Base-by-base conservation (phyloP, 1,140 invertebrate species). In the Belonocnema kinseyi region DNA sequence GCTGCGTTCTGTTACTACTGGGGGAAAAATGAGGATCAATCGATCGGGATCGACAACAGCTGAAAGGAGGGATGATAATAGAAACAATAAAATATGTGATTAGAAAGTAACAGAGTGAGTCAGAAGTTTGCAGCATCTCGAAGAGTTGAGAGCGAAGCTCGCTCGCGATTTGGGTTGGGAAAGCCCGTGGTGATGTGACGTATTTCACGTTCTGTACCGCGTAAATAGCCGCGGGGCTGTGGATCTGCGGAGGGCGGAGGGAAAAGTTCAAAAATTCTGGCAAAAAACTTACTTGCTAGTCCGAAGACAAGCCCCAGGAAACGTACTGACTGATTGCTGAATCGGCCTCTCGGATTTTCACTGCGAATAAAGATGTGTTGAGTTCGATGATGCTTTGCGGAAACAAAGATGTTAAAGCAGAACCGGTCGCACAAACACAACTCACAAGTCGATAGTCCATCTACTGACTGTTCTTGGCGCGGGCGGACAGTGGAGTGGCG, bases 201-300 rank as follows among this genome's bases (percentile, higher is more conserved):
- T 66, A 66, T 46, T 66, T 66, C 61, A 66, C 26, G 61, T 33
- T 33, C 26, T 33, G 40, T 66, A 66, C 61, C 61, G 61, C 61
- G 61, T 66, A 66, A 66, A 66, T 66, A 66, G 33, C 61, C 61
- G 61, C 61, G 61, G 61, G 26, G 61, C 61, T 66, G 13, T 16
- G 61, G 14, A 33, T 14, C 61, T 66, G 26, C 16, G 26, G 26
- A 66, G 46, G 26, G 61, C 61, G 61, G 26, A 66, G 61, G 61
- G 61, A 66, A 66, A 66, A 66, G 33, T 40, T n/a, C 61, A 66
- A 66, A 33, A 40, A 40, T 16, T 66, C n/a, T 66, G 26, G 26
- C 46, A 40, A 33, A 66, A 66, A 66, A 66, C 61, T 66, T 66
- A 66, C 61, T 26, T 66, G 61, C 61, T 66, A 66, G 61, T 66